A percentile compares a stretch with the other conserved stretches of the same genome.
These are phyloP conservation scores for Merops nubicus DNA, from an alignment of 2,113 vertebrate genomes.

Conservation along the genomic window DNA sequence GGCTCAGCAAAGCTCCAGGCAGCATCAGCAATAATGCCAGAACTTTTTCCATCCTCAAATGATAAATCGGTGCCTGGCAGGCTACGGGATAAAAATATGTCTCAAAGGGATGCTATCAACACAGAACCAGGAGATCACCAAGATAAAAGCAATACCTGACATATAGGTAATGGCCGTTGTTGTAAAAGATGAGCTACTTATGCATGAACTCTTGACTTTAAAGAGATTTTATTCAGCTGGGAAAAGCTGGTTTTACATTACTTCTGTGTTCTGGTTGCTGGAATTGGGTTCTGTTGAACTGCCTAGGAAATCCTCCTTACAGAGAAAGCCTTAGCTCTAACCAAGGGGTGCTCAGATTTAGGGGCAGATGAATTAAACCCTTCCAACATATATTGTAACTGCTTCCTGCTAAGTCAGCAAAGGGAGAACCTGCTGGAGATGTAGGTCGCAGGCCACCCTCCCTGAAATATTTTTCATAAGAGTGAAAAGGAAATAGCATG, in stretches of 20 bases:
- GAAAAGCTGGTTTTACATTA: not conserved
- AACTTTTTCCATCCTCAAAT: not conserved
- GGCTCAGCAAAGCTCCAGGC: not conserved
- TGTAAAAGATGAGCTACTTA: not conserved
- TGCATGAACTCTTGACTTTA: not conserved
- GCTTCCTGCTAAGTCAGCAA: not conserved
- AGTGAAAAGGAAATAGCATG: not conserved
- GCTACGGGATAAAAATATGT: not conserved
- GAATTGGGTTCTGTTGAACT: not conserved
- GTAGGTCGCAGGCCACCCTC: not conserved
- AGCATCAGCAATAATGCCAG: not conserved
- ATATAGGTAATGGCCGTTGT: not conserved
- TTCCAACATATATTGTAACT: not conserved
- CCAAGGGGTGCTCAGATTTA: not conserved
- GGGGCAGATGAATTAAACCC: not conserved
- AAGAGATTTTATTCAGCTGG: not conserved
- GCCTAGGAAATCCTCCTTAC: not conserved
- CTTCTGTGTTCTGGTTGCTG: not conserved
- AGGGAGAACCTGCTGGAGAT: not conserved
- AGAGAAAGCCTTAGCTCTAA: not conserved
- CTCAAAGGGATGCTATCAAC: not conserved
- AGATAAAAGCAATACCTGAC: not conserved
- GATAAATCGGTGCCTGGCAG: not conserved
- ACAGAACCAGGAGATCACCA: not conserved
- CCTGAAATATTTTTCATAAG: not conserved